phyloP scores from a whole-genome alignment of 2,113 vertebrate species.

The Microcebus jonahi region DNA sequence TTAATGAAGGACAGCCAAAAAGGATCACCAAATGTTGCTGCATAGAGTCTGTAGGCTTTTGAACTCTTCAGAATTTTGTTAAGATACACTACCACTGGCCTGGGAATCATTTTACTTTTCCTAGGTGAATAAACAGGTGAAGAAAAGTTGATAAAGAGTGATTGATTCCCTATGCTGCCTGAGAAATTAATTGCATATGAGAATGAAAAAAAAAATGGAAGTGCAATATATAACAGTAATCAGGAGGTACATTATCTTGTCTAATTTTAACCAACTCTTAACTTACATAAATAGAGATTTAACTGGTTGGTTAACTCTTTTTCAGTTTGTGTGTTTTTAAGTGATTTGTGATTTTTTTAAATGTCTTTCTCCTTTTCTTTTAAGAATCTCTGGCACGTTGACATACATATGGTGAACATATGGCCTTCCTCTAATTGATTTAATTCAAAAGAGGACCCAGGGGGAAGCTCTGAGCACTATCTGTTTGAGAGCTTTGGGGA shows the following conservation, averaged over 20 bases:
- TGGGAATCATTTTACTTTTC: constrained; percentile 61
- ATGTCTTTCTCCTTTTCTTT: constrained; percentile 67
- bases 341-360: constrained; percentile 49
- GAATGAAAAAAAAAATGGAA: constrained; percentile 41
- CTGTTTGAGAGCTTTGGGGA: constrained; percentile 77
- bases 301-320: constrained; percentile 67
- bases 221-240: constrained; percentile 45
- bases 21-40: neutral
- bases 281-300: constrained; percentile 60
- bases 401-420: constrained; percentile 86
- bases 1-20: neutral
- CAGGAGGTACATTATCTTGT: constrained; percentile 33
- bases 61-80: constrained; percentile 20
- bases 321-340: constrained; percentile 68
- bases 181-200: constrained; percentile 66
- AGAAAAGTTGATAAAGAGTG: constrained; percentile 67
- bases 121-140: constrained; percentile 69
- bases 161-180: constrained; percentile 58
- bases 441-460: constrained; percentile 80
- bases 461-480: constrained; percentile 80
- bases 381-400: constrained; percentile 79
- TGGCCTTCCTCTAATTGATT: constrained; percentile 82
- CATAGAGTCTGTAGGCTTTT: neutral
- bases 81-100: neutral
- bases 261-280: constrained; percentile 64